Evolutionary conservation across 2,797 vertebrate genomes (phyloP).

Genomic region (Tokudaia tokunoshimensis): DNA sequence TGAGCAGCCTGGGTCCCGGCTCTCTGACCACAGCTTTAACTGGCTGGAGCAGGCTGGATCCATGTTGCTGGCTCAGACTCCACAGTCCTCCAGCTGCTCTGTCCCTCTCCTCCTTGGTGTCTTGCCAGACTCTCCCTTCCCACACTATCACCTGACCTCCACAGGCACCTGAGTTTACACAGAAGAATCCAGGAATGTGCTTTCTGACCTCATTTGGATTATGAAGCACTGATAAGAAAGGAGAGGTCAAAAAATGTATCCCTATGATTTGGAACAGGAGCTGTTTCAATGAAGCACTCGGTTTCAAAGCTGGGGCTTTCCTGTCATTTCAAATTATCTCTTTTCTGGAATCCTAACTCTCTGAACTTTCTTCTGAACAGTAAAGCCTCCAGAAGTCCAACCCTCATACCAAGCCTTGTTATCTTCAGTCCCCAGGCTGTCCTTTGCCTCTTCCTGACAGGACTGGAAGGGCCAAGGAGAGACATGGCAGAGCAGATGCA

Average conservation of each 20-base stretch:
- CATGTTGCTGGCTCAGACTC: not conserved
- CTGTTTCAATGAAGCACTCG: not conserved
- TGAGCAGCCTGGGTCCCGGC: not conserved
- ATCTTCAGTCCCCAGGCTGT: not conserved
- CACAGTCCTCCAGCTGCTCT: not conserved
- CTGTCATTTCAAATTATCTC: not conserved
- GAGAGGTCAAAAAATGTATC: not conserved
- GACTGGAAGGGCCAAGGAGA: not conserved
- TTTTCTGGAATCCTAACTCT: not conserved
- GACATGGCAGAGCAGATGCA: not conserved
- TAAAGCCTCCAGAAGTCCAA: not conserved
- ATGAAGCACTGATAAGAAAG: not conserved
- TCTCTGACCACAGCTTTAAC: not conserved
- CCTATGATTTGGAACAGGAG: not conserved
- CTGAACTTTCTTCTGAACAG: not conserved
- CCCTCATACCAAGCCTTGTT: not conserved
- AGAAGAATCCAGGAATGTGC: not conserved
- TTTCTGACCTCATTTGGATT: not conserved
- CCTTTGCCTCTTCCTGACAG: not conserved
- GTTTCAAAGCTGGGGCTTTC: conserved; percentile 16
- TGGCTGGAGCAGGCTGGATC: not conserved
- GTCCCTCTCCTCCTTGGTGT: not conserved
- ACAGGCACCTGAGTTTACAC: not conserved
- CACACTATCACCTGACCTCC: not conserved
- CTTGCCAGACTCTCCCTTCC: not conserved